Conservation (phyloP, 2,888 invertebrate species). For the Euclidia mi region DNA sequence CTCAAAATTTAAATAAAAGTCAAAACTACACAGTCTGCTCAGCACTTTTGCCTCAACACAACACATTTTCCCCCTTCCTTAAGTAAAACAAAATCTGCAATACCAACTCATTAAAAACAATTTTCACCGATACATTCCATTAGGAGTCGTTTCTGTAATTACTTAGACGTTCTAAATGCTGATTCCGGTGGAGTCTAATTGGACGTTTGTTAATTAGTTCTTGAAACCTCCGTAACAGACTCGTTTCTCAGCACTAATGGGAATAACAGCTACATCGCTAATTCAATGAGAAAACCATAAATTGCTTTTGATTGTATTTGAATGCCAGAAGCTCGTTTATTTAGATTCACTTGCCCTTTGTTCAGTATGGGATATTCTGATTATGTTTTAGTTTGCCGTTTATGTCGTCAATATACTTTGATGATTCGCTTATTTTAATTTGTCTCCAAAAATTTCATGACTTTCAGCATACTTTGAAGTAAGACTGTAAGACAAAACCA, state of each 20-base stretch:
- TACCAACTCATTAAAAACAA: constrained; percentile 26
- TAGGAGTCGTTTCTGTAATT: constrained; percentile 37
- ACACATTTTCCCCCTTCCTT: background rate
- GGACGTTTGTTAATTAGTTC: constrained; percentile 55
- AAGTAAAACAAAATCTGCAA: constrained; percentile 1
- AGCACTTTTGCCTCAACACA: background rate
- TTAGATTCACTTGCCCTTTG: constrained; percentile 33
- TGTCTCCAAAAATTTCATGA: too few relatives aligned
- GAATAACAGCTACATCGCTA: constrained; percentile 50
- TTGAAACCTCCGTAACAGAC: constrained; percentile 53
- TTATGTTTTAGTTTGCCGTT: constrained; percentile 15
- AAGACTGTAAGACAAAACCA: too few relatives aligned
- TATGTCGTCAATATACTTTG: background rate
- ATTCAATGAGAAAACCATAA: constrained; percentile 49
- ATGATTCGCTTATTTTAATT: too few relatives aligned
- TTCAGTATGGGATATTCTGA: constrained; percentile 19
- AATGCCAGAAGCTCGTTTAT: constrained; percentile 23
- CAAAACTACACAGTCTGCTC: too few relatives aligned
- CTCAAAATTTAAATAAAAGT: too few relatives aligned
- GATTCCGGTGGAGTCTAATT: constrained; percentile 48
- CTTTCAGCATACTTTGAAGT: too few relatives aligned
- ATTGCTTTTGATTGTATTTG: constrained; percentile 38
- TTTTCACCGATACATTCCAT: constrained; percentile 41
- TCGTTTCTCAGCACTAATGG: constrained; percentile 49
- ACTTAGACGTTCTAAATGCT: constrained; percentile 45